These are phyloP conservation scores for Ametastegia equiseti DNA, from an alignment of 2,888 invertebrate genomes.

Conservation along the genomic window DNA sequence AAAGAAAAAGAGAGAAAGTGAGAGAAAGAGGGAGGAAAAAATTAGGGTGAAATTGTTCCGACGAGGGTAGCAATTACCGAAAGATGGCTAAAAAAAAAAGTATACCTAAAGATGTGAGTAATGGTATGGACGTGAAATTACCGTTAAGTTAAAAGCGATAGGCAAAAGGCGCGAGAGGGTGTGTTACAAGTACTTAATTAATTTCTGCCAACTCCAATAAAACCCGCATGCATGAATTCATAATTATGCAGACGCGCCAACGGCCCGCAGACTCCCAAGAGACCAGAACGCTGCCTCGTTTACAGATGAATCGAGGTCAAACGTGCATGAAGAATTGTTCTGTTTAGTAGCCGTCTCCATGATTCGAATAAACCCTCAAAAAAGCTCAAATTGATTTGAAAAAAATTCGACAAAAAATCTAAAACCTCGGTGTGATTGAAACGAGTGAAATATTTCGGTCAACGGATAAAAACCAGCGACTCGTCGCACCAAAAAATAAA, in stretches of 20 bases:
- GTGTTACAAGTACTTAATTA: slow-evolving; percentile 49
- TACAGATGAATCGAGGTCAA: slow-evolving; percentile 48
- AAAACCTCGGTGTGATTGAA: too few species aligned
- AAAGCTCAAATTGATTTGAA: neutral
- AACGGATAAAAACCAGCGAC: too few species aligned
- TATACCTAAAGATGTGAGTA: neutral
- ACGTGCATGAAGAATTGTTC: slow-evolving; percentile 28
- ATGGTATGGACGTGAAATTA: neutral
- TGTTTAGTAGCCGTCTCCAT: neutral
- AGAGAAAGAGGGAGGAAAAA: too few species aligned
- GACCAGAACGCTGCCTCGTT: slow-evolving; percentile 25
- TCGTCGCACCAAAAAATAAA: neutral
- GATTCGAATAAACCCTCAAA: neutral
- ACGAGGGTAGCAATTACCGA: too few species aligned
- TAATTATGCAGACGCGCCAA: slow-evolving; percentile 52
- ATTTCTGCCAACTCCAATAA: slow-evolving; percentile 49
- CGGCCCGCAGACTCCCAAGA: slow-evolving; percentile 22
- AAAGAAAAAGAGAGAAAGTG: too few species aligned
- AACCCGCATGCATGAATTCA: slow-evolving; percentile 51
- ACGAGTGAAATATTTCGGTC: too few species aligned
- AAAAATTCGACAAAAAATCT: too few species aligned
- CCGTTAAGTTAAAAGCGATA: neutral
- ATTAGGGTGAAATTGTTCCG: too few species aligned
- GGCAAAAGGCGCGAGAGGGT: too few species aligned
- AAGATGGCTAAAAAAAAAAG: neutral